phyloP scores from a whole-genome alignment of 2,888 invertebrate genomes.

The Lochmaea crataegi region DNA sequence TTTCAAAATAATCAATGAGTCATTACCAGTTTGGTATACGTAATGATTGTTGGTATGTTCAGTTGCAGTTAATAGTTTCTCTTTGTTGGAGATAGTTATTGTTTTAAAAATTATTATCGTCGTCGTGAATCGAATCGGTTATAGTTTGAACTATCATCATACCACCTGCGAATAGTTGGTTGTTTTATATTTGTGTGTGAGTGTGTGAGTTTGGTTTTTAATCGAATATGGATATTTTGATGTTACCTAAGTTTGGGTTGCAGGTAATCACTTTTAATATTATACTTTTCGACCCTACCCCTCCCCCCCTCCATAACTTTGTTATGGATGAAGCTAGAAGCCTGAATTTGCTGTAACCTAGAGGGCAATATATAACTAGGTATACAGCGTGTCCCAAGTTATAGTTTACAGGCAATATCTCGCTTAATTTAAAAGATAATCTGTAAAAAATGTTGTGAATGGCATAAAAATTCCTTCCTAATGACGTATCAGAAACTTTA shows the following conservation, averaged over 20 bases:
- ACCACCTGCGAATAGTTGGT: neutral
- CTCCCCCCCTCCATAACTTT: too few relatives aligned
- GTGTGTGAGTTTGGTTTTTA: neutral
- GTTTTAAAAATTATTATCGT: slow-evolving; percentile 1
- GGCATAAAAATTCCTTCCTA: too few relatives aligned
- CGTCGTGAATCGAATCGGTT: neutral
- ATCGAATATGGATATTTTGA: slow-evolving; percentile 3
- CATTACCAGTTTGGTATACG: slow-evolving; percentile 14
- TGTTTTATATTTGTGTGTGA: neutral
- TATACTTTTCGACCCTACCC: too few relatives aligned
- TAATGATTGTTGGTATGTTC: slow-evolving; percentile 7
- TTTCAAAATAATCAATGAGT: slow-evolving; percentile 33
- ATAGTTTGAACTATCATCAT: neutral
- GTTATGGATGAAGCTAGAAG: too few relatives aligned
- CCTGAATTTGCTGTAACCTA: too few relatives aligned
- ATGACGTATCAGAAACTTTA: too few relatives aligned
- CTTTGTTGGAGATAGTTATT: slow-evolving; percentile 21
- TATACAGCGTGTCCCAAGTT: too few relatives aligned
- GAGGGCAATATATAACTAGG: too few relatives aligned
- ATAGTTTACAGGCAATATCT: too few relatives aligned
- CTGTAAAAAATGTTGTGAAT: too few relatives aligned
- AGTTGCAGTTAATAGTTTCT: slow-evolving; percentile 22
- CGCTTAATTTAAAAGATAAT: too few relatives aligned
- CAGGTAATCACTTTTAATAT: neutral
- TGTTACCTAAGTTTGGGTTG: neutral